Conservation (phyloP, 2,797 vertebrate genomes). For the Lepidocolaptes lacrymiger region DNA sequence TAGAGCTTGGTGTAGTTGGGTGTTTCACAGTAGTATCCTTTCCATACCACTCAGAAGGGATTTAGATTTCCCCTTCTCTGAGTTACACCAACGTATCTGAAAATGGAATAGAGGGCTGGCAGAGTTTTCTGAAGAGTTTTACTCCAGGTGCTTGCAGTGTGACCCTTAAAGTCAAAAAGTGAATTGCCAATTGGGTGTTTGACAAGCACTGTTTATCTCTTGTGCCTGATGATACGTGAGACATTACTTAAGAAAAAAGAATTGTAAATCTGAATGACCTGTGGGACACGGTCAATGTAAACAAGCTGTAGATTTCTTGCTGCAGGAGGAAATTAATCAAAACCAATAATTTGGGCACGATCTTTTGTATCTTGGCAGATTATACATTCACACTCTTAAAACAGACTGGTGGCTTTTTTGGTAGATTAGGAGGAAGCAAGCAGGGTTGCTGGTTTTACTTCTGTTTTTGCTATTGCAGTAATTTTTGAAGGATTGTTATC, state of each 20-base stretch:
- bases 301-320: neutral
- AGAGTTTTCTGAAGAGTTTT: neutral
- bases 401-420: neutral
- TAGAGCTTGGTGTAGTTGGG: neutral
- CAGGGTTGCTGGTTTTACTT: neutral
- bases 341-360: neutral
- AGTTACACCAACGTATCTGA: neutral
- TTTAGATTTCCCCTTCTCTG: neutral
- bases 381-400: neutral
- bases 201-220: neutral
- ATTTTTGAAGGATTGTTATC: neutral
- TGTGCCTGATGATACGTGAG: neutral
- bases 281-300: neutral
- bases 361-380: neutral
- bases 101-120: neutral
- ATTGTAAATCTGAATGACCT: slow-evolving; percentile 16
- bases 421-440: neutral
- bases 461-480: neutral
- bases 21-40: neutral
- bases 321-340: neutral
- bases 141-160: neutral
- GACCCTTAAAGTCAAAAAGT: neutral
- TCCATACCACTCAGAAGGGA: neutral
- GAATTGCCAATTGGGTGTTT: slow-evolving; percentile 33
- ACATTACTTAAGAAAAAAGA: neutral